Evolutionary conservation across 2,888 invertebrate genomes (phyloP), one percentile per base, ranked within the genome.

Genomic region (Cephonodes hylas): DNA sequence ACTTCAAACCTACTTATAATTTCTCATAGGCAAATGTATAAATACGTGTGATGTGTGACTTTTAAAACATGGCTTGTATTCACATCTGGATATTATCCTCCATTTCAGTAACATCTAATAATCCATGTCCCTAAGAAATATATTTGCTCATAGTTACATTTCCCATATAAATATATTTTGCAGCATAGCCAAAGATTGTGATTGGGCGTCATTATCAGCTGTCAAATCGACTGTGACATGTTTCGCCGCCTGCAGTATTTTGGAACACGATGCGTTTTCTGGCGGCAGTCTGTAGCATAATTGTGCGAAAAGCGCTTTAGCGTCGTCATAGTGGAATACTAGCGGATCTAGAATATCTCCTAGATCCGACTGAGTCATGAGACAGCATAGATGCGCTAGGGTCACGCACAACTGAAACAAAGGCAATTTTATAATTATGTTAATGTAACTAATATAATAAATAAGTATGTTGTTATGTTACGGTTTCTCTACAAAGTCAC

Each of bases 381-480:
- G 80, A 31, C 93, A 93, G 63, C 95, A 93, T 60, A 97, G 78
- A 78, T 97, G 96, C 27, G 96, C 94, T 5, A 97, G 85, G 0
- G 96, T 94, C 23, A 96, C 89, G 81, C 97, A 97, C 6, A 97
- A 88, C 95, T 96, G 83, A 25, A 76, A 77, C 66, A 72, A 72
- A 64, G 18, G 18, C 7, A 18, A 58, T 13, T n/a, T 20, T 4
- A n/a, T 6, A 15, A n/a, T n/a, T n/a, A 20, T 25, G 0, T 4
- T 15, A 27, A 27, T 31, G 27, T 1, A 25, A 25, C 8, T 10
- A n/a, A 27, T 3, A n/a, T n/a, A n/a, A n/a, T n/a, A n/a, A n/a
- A n/a, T n/a, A n/a, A n/a, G n/a, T n/a, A n/a, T n/a, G n/a, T n/a
- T n/a, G n/a, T n/a, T n/a, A n/a, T n/a, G n/a, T n/a, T n/a, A n/a